Conservation (phyloP, 2,113 vertebrate genomes). For the Anseranas semipalmata region DNA sequence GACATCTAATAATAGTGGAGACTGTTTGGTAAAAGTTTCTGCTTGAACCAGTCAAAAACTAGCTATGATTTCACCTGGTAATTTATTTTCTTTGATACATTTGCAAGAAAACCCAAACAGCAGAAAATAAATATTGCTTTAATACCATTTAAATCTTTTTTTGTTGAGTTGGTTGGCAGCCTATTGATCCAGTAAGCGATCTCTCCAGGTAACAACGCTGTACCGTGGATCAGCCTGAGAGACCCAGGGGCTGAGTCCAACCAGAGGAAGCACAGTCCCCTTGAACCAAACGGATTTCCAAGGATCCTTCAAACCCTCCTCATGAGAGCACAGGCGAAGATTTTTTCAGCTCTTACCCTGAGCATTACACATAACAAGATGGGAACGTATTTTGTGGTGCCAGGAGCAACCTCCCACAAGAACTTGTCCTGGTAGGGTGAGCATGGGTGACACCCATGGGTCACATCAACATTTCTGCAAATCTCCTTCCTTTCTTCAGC, state of each 20-base stretch:
- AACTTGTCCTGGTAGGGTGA: neutral
- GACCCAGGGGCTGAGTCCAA: neutral
- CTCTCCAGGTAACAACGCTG: neutral
- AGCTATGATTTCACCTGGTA: neutral
- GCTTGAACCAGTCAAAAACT: neutral
- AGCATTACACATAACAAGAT: neutral
- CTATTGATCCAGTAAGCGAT: neutral
- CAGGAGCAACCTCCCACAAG: neutral
- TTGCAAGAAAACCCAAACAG: neutral
- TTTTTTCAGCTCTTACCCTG: neutral
- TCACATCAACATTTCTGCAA: neutral
- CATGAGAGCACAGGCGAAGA: neutral
- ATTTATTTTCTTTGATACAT: neutral
- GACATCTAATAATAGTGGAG: neutral
- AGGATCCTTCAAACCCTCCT: neutral
- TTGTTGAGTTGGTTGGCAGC: neutral
- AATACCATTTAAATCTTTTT: neutral
- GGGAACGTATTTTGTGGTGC: no score
- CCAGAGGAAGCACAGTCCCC: neutral
- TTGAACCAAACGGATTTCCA: neutral
- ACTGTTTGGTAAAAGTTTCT: neutral
- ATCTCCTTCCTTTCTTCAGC: neutral
- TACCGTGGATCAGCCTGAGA: neutral
- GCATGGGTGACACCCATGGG: fast-evolving
- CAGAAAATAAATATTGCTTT: neutral